phyloP scores from a whole-genome alignment of 1,140 invertebrate genomes.

The Aplysia californica region DNA sequence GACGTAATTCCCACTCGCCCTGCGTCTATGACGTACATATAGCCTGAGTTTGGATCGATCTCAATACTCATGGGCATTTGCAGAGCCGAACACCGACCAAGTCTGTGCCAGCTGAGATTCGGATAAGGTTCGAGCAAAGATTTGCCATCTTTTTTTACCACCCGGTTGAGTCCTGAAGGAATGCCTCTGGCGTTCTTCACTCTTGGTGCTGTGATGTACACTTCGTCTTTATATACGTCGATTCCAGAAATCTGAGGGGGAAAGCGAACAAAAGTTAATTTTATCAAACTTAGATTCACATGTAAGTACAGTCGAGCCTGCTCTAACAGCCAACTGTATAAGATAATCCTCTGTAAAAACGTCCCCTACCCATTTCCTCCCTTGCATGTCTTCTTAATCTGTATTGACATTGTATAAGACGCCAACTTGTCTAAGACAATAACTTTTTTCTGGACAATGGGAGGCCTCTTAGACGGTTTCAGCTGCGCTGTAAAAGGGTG shows the following conservation, averaged over 20 bases:
- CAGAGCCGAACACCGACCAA: neutral
- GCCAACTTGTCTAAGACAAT: neutral
- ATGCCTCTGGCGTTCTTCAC: neutral
- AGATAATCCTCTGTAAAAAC: neutral
- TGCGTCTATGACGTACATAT: slow-evolving; percentile 5
- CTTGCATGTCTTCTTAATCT: neutral
- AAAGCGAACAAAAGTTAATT: neutral
- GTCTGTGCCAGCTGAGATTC: neutral
- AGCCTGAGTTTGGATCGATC: neutral
- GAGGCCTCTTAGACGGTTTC: too few species aligned
- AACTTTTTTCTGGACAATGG: too few species aligned
- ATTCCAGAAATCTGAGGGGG: neutral
- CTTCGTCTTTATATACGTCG: neutral
- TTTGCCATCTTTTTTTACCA: neutral
- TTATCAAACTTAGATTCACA: too few species aligned
- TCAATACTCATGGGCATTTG: neutral
- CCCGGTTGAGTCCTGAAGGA: neutral
- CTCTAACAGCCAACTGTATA: slow-evolving; percentile 12
- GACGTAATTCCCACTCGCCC: neutral
- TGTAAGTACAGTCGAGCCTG: neutral
- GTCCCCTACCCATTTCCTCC: neutral
- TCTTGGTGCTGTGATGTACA: neutral
- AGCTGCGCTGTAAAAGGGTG: too few species aligned
- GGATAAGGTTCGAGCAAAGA: neutral
- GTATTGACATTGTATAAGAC: neutral